Percentiles rank a stretch among this genome's conserved stretches.
Conservation (phyloP, 2,888 invertebrate species). For the Ochropacha duplaris region DNA sequence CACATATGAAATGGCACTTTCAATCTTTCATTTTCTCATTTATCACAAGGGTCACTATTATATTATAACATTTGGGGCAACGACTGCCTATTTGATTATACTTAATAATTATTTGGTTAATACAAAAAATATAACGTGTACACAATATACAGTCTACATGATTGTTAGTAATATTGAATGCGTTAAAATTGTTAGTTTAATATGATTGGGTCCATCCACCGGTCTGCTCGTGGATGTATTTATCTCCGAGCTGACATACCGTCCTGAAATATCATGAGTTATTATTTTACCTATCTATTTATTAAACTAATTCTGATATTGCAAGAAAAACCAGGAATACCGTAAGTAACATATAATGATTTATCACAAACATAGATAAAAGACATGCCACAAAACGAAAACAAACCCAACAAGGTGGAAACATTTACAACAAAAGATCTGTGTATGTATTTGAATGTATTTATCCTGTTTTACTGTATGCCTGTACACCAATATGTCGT, state of each 20-base stretch:
- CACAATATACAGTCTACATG: slow-evolving; percentile 23
- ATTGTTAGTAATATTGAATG: slow-evolving; percentile 23
- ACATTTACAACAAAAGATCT: too few relatives aligned
- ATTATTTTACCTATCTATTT: neutral
- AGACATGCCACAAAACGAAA: neutral
- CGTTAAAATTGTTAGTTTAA: slow-evolving; percentile 14
- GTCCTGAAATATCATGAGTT: slow-evolving; percentile 61
- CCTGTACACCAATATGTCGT: neutral
- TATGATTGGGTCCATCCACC: slow-evolving; percentile 38
- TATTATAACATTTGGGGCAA: slow-evolving; percentile 31
- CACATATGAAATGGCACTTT: slow-evolving; percentile 62
- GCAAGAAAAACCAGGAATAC: neutral
- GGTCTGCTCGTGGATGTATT: slow-evolving; percentile 44
- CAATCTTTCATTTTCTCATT: slow-evolving; percentile 56
- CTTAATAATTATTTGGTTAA: slow-evolving; percentile 1
- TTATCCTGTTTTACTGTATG: too few relatives aligned
- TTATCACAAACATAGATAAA: neutral
- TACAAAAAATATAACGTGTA: slow-evolving; percentile 3
- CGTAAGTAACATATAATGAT: neutral
- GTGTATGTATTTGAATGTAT: too few relatives aligned
- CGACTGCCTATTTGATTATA: slow-evolving; percentile 21
- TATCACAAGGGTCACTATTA: slow-evolving; percentile 58
- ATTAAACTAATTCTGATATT: neutral
- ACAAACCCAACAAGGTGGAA: neutral
- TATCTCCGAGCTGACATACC: slow-evolving; percentile 70